phyloP scores from a whole-genome alignment of 2,797 vertebrate genomes.

The Mus spretus region DNA sequence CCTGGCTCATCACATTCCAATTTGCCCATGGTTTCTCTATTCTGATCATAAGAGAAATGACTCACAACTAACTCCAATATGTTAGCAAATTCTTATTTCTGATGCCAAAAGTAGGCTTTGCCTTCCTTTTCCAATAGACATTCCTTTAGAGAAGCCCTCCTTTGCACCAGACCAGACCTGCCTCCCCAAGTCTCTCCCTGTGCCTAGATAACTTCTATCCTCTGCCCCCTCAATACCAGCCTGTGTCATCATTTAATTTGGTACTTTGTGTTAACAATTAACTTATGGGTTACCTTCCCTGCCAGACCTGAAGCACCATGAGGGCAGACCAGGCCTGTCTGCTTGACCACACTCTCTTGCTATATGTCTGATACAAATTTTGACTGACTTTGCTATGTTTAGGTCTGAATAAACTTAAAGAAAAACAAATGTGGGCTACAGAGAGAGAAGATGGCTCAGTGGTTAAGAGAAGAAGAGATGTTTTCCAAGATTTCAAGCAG shows the following conservation, averaged over 20 bases:
- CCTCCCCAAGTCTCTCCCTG: neutral
- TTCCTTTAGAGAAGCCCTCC: neutral
- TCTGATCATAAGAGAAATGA: neutral
- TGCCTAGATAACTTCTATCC: neutral
- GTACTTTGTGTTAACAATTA: neutral
- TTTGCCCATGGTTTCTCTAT: neutral
- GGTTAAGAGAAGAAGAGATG: neutral
- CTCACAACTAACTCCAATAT: neutral
- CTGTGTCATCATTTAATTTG: conserved; percentile 14
- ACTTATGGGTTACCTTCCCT: neutral
- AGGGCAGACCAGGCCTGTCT: neutral
- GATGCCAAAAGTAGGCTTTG: neutral
- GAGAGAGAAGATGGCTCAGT: neutral
- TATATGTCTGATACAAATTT: neutral
- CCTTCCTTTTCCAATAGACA: neutral
- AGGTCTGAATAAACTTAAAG: neutral
- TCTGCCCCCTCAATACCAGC: conserved; percentile 26
- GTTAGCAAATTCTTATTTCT: conserved; percentile 3
- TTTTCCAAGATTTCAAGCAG: conserved; percentile 39
- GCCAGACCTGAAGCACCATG: neutral
- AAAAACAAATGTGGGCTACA: conserved; percentile 18
- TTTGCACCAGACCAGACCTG: neutral
- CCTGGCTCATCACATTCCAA: neutral
- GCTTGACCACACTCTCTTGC: neutral
- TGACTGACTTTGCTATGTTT: conserved; percentile 54